phyloP scores from a whole-genome alignment of 2,797 vertebrate genomes.

The Pogoniulus pusillus region DNA sequence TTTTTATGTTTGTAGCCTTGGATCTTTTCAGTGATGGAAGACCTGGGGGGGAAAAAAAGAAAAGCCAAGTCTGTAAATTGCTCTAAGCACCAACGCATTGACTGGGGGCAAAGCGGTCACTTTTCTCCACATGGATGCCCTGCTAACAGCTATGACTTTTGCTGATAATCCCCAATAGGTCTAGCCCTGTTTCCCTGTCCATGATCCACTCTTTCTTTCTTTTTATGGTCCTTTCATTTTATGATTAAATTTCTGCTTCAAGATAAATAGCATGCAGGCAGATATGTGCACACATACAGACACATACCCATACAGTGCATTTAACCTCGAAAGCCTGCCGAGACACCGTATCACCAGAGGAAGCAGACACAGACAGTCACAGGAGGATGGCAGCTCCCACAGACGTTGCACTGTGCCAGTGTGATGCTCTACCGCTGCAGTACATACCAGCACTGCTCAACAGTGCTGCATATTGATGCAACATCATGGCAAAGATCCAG shows the following conservation, averaged over 20 bases:
- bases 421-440: background rate
- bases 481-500: background rate
- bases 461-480: background rate
- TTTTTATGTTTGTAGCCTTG: background rate
- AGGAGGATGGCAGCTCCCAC: accelerated
- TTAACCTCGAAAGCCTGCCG: background rate
- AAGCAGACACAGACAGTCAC: background rate
- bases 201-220: background rate
- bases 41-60: background rate
- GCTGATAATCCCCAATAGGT: background rate
- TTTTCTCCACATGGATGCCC: background rate
- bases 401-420: accelerated
- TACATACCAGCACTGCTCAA: accelerated
- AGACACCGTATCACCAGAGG: background rate
- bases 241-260: background rate
- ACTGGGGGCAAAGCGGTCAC: background rate
- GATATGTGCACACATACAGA: accelerated
- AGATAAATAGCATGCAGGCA: accelerated
- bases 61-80: background rate
- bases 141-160: background rate
- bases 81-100: background rate
- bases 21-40: background rate
- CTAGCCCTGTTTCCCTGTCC: background rate
- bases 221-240: background rate
- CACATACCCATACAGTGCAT: no score